Base-by-base conservation (phyloP, 2,888 invertebrate genomes). In the Coecobrya sp. region DNA sequence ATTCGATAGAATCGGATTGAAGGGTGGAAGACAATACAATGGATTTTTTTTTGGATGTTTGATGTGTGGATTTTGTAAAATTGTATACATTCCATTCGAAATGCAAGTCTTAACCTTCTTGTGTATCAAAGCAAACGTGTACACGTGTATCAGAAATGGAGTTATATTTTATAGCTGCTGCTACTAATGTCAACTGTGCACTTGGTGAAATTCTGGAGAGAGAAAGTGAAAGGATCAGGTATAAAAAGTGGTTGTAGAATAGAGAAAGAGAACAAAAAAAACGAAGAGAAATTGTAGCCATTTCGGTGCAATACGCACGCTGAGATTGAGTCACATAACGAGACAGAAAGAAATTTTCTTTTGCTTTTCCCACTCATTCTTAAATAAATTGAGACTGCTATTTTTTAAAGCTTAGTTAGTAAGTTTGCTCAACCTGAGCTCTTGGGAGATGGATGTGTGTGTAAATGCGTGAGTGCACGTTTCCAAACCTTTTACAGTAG, bases 301-400 rank as follows among this genome's bases (percentile, higher is more conserved):
- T 68, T 68, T 68, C 30, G 16, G 7, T n/a, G 68, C 11, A 68
- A 68, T 36, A 30, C 68, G 30, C 7, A 30, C 30, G 22, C 55
- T 36, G 70, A 73, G 55, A 73, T 73, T 86, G 86, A 86, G 86
- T 86, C 86, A 86, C 68, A 55, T 86, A 73, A 86, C 36, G 73
- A 86, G 55, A 86, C 16, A 70, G 30, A 25, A 55, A 16, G 25
- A 36, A 16, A 27, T 16, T 30, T 68, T 30, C 30, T 49, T 85
- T 36, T 68, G 4, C 25, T 25, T 85, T 42, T 70, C 49, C 52
- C 73, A 76, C 68, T 86, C 45, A 76, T 73, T 52, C 45, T 42
- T 19, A 45, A 45, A 76, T 76, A 42, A 76, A 49, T 76, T 42
- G 52, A 45, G 55, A 52, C 55, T 55, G 10, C 55, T 11, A 10